phyloP scores from a whole-genome alignment of 2,888 invertebrate species.

The Osmoderma eremita region DNA sequence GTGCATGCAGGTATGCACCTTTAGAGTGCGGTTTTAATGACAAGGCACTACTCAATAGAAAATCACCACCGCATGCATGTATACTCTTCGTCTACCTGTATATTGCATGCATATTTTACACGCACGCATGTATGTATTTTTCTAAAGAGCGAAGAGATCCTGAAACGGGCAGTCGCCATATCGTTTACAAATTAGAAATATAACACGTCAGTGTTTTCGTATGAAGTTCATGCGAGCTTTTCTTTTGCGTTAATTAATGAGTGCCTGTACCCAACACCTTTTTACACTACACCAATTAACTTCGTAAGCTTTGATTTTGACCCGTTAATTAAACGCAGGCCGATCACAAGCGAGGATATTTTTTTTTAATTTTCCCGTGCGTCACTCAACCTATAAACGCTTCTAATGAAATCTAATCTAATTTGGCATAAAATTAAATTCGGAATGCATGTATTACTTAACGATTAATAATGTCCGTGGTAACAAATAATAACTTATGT shows the following conservation, averaged over 20 bases:
- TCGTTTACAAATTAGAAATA: slow-evolving; percentile 38
- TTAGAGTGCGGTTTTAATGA: slow-evolving; percentile 18
- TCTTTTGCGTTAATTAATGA: slow-evolving; percentile 54
- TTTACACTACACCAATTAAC: slow-evolving; percentile 53
- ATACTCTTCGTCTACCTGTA: too few relatives aligned
- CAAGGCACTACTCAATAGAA: slow-evolving; percentile 7
- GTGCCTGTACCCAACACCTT: slow-evolving; percentile 51
- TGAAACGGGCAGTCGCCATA: slow-evolving; percentile 24
- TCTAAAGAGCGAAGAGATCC: slow-evolving; percentile 20
- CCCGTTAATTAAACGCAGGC: slow-evolving; percentile 23
- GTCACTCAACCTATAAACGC: slow-evolving; percentile 31
- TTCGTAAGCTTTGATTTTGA: slow-evolving; percentile 45
- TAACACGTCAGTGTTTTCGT: slow-evolving; percentile 33
- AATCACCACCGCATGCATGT: slow-evolving; percentile 1
- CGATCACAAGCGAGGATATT: slow-evolving; percentile 18
- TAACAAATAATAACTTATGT: background rate
- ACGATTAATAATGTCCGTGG: slow-evolving; percentile 14
- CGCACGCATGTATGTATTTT: too few relatives aligned
- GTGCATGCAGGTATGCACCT: slow-evolving; percentile 1
- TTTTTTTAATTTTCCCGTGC: slow-evolving; percentile 8
- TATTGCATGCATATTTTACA: background rate
- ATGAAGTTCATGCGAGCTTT: slow-evolving; percentile 47
- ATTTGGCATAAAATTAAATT: slow-evolving; percentile 36
- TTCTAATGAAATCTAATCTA: slow-evolving; percentile 26
- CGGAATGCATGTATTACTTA: slow-evolving; percentile 18